Base-by-base conservation (phyloP, 2,797 vertebrate species). In the Sylvia borin region DNA sequence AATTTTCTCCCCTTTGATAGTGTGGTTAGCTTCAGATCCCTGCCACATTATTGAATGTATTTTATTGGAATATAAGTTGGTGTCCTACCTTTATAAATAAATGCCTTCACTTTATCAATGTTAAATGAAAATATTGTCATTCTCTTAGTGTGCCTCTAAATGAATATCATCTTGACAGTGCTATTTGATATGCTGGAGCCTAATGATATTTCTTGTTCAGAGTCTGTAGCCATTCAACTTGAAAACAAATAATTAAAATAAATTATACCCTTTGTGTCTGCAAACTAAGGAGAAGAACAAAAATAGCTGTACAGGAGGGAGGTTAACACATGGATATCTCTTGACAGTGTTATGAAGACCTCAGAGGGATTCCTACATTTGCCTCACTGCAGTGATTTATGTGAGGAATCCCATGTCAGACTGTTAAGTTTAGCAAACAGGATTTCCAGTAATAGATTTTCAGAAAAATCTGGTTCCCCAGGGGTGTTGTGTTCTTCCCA, bases 161-260 rank as follows among this genome's bases (percentile, higher is more conserved):
- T 79, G 40, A 94, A 72, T 65, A 85, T 70, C 34, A 65, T 93
- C 85, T 88, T 93, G 85, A 85, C 75, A 79, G 32, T 78, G 61
- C 19, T 55, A 20, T 72, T 72, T 91, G 80, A 53, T 53, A 34
- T 57, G 73, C 81, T 88, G 32, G 47, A 70, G n/a, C 67, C 66
- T 92, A 80, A 94, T 88, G 76, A 70, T 77, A 61, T 45, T 95
- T 96, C 85, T 96, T 90, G 40, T 76, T 96, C 96, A 79, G 83
- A 92, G 68, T 81, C 84, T 97, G 57, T 31, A 95, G 47, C 71
- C 90, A 86, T 85, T 92, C 83, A 91, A 96, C 91, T 95, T 95
- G 95, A 96, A 97, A 98, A 96, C 93, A 98, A 98, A 97, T 97
- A 97, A 97, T 98, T 98, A 98, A 97, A 97, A 97, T 97, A 98